phyloP scores from a whole-genome alignment of 2,797 vertebrate species.

The Intellagama lesueurii region DNA sequence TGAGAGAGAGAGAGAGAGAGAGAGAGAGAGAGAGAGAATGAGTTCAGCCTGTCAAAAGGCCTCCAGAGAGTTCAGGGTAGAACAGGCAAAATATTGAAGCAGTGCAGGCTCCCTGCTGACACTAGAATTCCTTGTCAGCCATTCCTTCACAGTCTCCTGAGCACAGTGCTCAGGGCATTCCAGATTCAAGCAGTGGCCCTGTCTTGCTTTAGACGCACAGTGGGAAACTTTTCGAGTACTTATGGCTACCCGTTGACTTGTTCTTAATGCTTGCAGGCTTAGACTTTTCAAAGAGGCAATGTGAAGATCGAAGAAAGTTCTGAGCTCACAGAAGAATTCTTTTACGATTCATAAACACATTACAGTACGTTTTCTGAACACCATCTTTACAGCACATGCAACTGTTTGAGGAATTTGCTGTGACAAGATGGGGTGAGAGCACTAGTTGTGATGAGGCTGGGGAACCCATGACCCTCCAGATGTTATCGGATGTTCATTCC shows the following conservation, averaged over 20 bases:
- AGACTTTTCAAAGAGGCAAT: neutral
- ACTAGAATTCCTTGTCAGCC: neutral
- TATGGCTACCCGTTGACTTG: neutral
- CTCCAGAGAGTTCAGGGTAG: neutral
- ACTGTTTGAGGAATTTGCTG: neutral
- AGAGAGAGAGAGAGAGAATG: conserved; percentile 8
- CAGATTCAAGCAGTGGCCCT: neutral
- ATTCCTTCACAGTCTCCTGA: neutral
- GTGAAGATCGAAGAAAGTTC: neutral
- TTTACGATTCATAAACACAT: neutral
- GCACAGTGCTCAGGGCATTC: neutral
- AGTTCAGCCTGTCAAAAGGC: conserved; percentile 10
- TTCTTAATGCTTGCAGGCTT: neutral
- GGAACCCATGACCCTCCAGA: too few relatives aligned
- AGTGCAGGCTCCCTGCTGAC: neutral
- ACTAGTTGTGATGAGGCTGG: neutral
- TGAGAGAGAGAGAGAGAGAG: neutral
- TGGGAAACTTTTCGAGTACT: neutral
- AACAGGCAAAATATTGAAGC: conserved; percentile 3
- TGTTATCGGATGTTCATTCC: neutral
- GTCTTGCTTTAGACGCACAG: neutral
- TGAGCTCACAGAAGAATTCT: neutral
- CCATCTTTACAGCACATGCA: neutral
- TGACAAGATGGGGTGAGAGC: neutral
- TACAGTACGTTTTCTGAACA: neutral